These are phyloP conservation scores for Drosophila pallidifrons DNA, from an alignment of 1,140 invertebrate species.

Conservation along the genomic window DNA sequence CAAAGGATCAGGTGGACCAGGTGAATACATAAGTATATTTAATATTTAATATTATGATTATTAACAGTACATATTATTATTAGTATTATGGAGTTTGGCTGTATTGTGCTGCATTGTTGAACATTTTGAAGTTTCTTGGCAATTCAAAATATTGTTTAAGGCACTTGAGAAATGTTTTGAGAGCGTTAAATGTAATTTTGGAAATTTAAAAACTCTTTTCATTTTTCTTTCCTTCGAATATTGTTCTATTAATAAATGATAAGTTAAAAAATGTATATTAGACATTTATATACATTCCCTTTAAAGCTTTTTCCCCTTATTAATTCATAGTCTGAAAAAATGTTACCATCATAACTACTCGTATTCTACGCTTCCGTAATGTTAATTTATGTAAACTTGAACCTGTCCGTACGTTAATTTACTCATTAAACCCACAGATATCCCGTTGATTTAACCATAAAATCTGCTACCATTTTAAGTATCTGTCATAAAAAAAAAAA, in stretches of 20 bases:
- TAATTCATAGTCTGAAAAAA: too few species aligned
- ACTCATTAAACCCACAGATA: slow-evolving; percentile 43
- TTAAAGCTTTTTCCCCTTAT: too few species aligned
- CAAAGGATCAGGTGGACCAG: slow-evolving; percentile 9
- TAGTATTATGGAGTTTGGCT: neutral
- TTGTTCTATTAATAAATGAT: too few species aligned
- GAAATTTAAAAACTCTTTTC: neutral
- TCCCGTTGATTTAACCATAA: slow-evolving; percentile 50
- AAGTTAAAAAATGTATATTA: too few species aligned
- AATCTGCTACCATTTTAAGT: slow-evolving; percentile 71
- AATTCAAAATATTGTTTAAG: neutral
- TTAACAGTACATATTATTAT: too few species aligned
- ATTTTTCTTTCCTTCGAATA: neutral
- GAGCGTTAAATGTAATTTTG: neutral
- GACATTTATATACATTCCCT: too few species aligned
- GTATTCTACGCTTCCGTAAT: neutral
- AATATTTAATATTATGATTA: slow-evolving; percentile 8
- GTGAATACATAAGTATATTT: neutral
- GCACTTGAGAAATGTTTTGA: slow-evolving; percentile 36
- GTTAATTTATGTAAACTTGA: slow-evolving; percentile 17
- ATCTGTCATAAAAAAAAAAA: slow-evolving; percentile 53
- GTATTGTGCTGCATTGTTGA: slow-evolving; percentile 14
- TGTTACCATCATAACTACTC: neutral
- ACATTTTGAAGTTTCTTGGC: neutral
- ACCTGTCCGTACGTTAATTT: slow-evolving; percentile 13